Base-by-base conservation (phyloP, 2,888 invertebrate species). In the Chromoteleia sp. region DNA sequence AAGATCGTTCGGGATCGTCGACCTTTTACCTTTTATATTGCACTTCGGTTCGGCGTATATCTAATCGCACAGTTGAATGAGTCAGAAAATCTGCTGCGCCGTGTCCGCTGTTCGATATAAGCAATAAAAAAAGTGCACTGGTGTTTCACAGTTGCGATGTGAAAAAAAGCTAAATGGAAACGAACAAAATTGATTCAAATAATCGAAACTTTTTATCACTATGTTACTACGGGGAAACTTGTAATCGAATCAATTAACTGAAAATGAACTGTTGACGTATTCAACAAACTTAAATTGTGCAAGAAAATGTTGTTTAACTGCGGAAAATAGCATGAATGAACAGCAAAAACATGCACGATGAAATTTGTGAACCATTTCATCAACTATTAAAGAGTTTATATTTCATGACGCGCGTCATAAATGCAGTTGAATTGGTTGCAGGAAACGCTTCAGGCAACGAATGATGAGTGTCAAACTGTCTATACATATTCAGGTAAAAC, bases 61-160 rank as follows among this genome's bases (percentile, higher is more conserved):
- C 29, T 76, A 54, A 76, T 76, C 65, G 36, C 8, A 29, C 56
- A 36, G 17, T 56, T 36, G 56, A 36, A 17, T 19, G 36, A 33
- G 56, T 56, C 50, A 50, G 29, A 14, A 14, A 14, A 50, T 50
- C 50, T 50, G 29, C 50, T 8, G 8, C 50, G 29, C 8, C 29
- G n/a, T 50, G 50, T 50, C 21, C 21, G 17, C 21, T 21, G 48
- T 21, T 50, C 29, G 7, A 29, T 50, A 50, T 29, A 25, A 29
- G 29, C 12, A 14, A 41, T 41, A 33, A 14, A 41, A 59, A 59
- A 19, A 29, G 14, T 61, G 45, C 29, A 43, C 0, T 14, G 50
- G 29, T 29, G 14, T n/a, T 48, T 48, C 15, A 43, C 43, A 48
- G 48, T 48, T 43, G 43, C 5, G n/a, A n/a, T 21, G 2, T n/a